A percentile compares a stretch with the other conserved stretches of the same genome.
Evolutionary conservation across 1,140 invertebrate genomes (phyloP).

Genomic region (Micrasema longulum): DNA sequence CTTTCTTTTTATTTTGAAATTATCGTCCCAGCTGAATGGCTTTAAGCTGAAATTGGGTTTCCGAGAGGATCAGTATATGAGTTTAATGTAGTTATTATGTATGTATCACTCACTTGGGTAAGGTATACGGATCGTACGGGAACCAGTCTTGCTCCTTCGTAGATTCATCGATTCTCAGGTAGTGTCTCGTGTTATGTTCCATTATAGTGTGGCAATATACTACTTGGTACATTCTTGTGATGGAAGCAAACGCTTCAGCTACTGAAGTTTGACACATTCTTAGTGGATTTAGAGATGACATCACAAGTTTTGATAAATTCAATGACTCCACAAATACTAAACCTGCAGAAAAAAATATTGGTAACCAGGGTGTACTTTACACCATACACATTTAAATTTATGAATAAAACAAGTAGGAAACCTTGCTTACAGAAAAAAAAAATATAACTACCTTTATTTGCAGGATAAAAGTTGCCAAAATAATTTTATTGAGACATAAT

Average conservation of each 20-base stretch:
- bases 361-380: too few species aligned
- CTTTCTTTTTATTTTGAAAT: too few species aligned
- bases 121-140: slow-evolving; percentile 64
- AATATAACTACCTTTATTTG: too few species aligned
- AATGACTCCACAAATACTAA: slow-evolving; percentile 82
- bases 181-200: slow-evolving; percentile 82
- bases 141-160: slow-evolving; percentile 64
- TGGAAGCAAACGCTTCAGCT: slow-evolving; percentile 85
- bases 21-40: too few species aligned
- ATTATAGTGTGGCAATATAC: slow-evolving; percentile 93
- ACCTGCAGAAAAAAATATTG: slow-evolving; percentile 75
- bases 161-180: slow-evolving; percentile 66
- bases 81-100: too few species aligned
- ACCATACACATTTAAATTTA: too few species aligned
- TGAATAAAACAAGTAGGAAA: too few species aligned
- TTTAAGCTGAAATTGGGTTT: too few species aligned
- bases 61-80: too few species aligned
- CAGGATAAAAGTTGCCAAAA: too few species aligned
- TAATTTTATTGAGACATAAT: too few species aligned
- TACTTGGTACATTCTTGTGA: slow-evolving; percentile 88
- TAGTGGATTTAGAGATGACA: slow-evolving; percentile 87
- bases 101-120: slow-evolving; percentile 61
- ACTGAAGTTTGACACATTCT: slow-evolving; percentile 81
- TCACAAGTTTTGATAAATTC: slow-evolving; percentile 86
- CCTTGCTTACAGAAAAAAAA: too few species aligned